Evolutionary conservation across 2,797 vertebrate species (phyloP).

Genomic region (Urophycis tenuis): DNA sequence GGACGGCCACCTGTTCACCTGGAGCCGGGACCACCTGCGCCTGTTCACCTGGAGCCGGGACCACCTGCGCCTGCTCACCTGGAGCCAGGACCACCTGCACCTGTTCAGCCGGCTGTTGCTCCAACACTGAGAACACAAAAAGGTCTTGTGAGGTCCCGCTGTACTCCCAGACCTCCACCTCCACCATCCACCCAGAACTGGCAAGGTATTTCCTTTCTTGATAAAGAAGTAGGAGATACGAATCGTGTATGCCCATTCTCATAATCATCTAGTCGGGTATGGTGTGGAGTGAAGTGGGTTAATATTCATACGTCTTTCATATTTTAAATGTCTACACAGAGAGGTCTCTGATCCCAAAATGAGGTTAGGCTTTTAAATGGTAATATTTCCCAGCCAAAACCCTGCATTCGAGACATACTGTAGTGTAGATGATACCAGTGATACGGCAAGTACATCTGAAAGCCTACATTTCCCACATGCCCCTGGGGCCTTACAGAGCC

Average conservation of each 20-base stretch:
- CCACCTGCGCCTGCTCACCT: slow-evolving; percentile 53
- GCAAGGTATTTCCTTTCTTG: background rate
- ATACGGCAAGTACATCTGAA: background rate
- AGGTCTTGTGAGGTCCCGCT: background rate
- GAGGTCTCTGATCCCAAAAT: no score
- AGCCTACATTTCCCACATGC: background rate
- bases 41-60: slow-evolving; percentile 57
- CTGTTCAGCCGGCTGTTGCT: slow-evolving; percentile 43
- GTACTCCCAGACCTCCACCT: background rate
- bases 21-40: slow-evolving; percentile 42
- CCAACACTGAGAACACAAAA: slow-evolving; percentile 44
- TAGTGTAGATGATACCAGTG: background rate
- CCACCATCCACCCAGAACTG: background rate
- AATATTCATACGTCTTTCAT: background rate
- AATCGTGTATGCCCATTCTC: background rate
- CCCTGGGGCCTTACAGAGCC: background rate
- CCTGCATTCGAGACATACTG: background rate
- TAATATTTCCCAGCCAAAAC: background rate
- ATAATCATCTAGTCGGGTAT: no score
- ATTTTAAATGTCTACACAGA: background rate
- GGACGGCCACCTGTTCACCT: slow-evolving; percentile 47
- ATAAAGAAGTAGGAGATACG: background rate
- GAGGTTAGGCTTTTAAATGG: background rate
- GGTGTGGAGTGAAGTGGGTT: background rate
- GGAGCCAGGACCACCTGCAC: slow-evolving; percentile 40